phyloP scores from a whole-genome alignment of 2,888 invertebrate genomes.

The Antitype chi region DNA sequence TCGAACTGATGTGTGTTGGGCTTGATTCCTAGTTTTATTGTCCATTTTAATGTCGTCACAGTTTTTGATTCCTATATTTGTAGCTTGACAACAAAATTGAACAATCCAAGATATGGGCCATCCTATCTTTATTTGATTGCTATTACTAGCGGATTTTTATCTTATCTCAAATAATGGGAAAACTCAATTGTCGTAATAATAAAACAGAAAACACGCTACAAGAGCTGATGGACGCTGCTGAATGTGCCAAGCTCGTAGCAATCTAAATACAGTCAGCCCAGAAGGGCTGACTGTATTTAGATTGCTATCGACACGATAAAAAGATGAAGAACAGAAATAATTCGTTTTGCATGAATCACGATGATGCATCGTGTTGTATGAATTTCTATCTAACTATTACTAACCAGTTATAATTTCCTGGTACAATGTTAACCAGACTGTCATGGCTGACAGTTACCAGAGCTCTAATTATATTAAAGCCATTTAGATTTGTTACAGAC shows the following conservation, averaged over 20 bases:
- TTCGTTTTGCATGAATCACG: conserved; percentile 4
- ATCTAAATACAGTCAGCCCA: too few relatives aligned
- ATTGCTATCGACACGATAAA: too few relatives aligned
- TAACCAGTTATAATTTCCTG: conserved; percentile 22
- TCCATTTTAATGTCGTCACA: background rate
- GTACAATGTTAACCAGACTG: conserved; percentile 18
- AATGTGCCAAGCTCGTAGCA: too few relatives aligned
- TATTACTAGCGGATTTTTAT: background rate
- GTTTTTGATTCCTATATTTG: background rate
- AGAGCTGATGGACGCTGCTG: too few relatives aligned
- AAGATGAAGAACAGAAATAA: background rate
- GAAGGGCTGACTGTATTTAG: too few relatives aligned
- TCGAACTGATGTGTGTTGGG: too few relatives aligned
- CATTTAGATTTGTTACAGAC: background rate
- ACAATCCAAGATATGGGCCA: background rate
- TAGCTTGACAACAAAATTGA: background rate
- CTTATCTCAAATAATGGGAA: conserved; percentile 3
- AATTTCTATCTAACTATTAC: background rate
- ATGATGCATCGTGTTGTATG: background rate
- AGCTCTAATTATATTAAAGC: conserved; percentile 5
- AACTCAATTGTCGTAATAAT: background rate
- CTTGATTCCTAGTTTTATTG: background rate
- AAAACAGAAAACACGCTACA: too few relatives aligned
- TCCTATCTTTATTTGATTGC: background rate
- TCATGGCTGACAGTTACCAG: background rate